These are phyloP conservation scores for Papilio xuthus DNA, from an alignment of 1,140 invertebrate species.

Conservation along the genomic window DNA sequence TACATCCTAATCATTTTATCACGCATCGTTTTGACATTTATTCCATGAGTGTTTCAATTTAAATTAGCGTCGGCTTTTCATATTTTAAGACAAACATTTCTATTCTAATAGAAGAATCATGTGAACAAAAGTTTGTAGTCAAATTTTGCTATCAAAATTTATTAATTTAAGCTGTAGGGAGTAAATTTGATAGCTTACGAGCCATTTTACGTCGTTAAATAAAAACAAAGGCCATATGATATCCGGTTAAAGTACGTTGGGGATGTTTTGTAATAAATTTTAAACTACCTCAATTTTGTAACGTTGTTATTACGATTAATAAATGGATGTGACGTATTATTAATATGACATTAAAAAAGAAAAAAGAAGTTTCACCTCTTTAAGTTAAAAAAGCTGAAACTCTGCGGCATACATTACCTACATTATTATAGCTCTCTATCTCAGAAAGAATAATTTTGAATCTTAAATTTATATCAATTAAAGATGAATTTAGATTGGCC, in stretches of 20 bases:
- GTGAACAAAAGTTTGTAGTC: background rate
- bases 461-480: slow-evolving; percentile 10
- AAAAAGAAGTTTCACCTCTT: slow-evolving; percentile 59
- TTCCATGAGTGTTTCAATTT: background rate
- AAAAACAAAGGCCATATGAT: slow-evolving; percentile 17
- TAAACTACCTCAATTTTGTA: slow-evolving; percentile 15
- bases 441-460: slow-evolving; percentile 37
- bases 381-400: slow-evolving; percentile 69
- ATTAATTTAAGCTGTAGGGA: background rate
- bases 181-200: background rate
- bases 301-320: background rate
- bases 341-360: too few relatives aligned
- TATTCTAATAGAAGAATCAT: background rate
- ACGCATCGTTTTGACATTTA: too few relatives aligned
- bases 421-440: slow-evolving; percentile 61
- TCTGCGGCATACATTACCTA: slow-evolving; percentile 69
- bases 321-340: slow-evolving; percentile 47
- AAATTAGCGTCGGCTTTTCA: background rate
- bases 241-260: slow-evolving; percentile 10
- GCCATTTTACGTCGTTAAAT: background rate
- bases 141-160: background rate
- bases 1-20: too few relatives aligned
- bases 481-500: slow-evolving; percentile 32
- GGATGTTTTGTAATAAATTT: slow-evolving; percentile 20
- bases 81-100: background rate